Evolutionary conservation across 2,113 vertebrate genomes (phyloP), one percentile per base, ranked within the genome.

Genomic region (Tricholaema leucomelas): DNA sequence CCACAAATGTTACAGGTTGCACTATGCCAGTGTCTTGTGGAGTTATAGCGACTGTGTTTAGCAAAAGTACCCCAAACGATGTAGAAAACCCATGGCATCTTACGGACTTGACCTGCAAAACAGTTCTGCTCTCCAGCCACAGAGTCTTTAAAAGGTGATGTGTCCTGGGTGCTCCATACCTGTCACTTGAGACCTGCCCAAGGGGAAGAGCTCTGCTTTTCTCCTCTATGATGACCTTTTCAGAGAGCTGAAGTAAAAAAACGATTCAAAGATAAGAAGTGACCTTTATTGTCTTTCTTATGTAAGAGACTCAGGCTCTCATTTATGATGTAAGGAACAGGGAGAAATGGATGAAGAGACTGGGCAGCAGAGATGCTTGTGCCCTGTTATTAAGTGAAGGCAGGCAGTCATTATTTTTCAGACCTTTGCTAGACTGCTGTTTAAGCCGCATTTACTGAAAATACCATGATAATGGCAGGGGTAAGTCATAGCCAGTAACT

Each of bases 401-500:
- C 52, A 52, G 69, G 38, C 72, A 78, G 86, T 78, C 82, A 35
- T 85, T 93, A 18, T 58, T 73, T 88, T 44, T 54, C 67, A 48
- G 50, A 79, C 78, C 46, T 93, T 73, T 67, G 85, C 92, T 58
- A 63, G 86, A 5, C 79, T 91, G 91, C 80, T 93, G 87, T 61
- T 74, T 28, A 38, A 91, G 66, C 2, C 0, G 40, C 38, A 6
- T 84, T 94, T 85, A 64, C 64, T 82, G 88, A 36, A 90, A 92
- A 48, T 75, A 60, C 81, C 36, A 17, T 78, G 87, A 90, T 90
- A 95, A 72, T 93, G 66, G 21, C 73, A 83, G 76, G 89, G 92
- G 78, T 94, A 97, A 95, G 90, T 96, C 93, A 65, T 40, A 91
- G 72, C 46, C 94, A 96, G 95, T 97, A 94, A 95, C 96, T 97